Evolutionary conservation across 2,113 vertebrate genomes (phyloP).

Genomic region (Kryptolebias marmoratus): DNA sequence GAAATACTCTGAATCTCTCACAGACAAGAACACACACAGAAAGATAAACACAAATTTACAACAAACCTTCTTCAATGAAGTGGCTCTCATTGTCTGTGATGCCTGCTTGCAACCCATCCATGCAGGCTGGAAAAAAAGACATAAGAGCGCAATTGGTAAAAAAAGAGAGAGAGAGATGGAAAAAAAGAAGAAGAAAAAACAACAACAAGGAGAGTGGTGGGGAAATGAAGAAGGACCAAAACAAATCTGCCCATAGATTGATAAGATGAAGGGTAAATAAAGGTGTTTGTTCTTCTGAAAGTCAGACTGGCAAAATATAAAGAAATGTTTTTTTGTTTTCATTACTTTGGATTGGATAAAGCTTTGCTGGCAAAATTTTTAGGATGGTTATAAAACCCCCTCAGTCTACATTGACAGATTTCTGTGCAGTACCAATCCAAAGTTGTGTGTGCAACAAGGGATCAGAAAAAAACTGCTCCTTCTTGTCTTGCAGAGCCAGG

Average conservation of each 20-base stretch:
- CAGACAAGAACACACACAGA: constrained; percentile 2
- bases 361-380: not conserved
- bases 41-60: constrained; percentile 18
- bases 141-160: constrained; percentile 5
- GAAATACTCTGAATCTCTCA: constrained; percentile 26
- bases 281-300: constrained; percentile 40
- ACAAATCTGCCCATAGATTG: constrained; percentile 47
- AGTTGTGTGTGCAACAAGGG: not conserved
- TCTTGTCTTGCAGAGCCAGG: not conserved
- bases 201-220: constrained; percentile 18
- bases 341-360: constrained; percentile 2
- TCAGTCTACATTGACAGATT: not conserved
- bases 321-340: not conserved
- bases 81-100: constrained; percentile 44
- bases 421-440: not conserved
- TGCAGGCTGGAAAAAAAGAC: not conserved
- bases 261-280: constrained; percentile 40
- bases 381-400: not conserved
- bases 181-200: constrained; percentile 15
- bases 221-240: constrained; percentile 44
- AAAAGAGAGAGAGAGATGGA: constrained; percentile 1
- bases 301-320: constrained; percentile 25
- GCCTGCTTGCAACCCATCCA: constrained; percentile 41
- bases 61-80: constrained; percentile 38
- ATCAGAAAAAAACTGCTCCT: not conserved